A percentile compares a stretch with the other conserved stretches of the same genome.
phyloP scores from a whole-genome alignment of 2,888 invertebrate species.

The Automeris io region DNA sequence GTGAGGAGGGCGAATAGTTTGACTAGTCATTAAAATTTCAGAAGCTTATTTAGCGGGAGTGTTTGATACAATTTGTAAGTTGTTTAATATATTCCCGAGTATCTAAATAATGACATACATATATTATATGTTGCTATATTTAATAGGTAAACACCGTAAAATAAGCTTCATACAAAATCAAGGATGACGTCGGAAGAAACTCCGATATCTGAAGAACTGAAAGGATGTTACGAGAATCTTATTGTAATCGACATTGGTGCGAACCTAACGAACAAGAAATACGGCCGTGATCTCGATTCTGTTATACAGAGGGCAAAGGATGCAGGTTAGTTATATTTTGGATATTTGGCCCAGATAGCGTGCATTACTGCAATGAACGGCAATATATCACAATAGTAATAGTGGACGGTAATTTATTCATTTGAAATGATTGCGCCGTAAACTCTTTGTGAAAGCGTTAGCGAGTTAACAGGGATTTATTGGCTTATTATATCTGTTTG shows the following conservation, averaged over 20 bases:
- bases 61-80: slow-evolving; percentile 75
- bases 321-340: slow-evolving; percentile 80
- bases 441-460: slow-evolving; percentile 23
- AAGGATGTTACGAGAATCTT: slow-evolving; percentile 92
- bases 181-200: slow-evolving; percentile 75
- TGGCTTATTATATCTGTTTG: too few species aligned
- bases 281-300: slow-evolving; percentile 92
- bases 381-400: slow-evolving; percentile 18
- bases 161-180: slow-evolving; percentile 67
- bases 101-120: background rate
- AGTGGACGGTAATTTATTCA: slow-evolving; percentile 34
- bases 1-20: slow-evolving; percentile 61
- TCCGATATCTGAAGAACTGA: slow-evolving; percentile 76
- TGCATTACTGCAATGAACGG: slow-evolving; percentile 24
- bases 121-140: slow-evolving; percentile 21
- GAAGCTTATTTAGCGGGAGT: slow-evolving; percentile 73
- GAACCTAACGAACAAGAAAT: slow-evolving; percentile 95
- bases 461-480: slow-evolving; percentile 24
- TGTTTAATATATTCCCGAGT: slow-evolving; percentile 7
- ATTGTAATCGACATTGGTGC: slow-evolving; percentile 95
- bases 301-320: slow-evolving; percentile 95
- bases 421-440: slow-evolving; percentile 26
- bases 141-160: slow-evolving; percentile 69
- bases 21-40: slow-evolving; percentile 58
- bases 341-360: slow-evolving; percentile 26